Evolutionary conservation across 2,888 invertebrate species (phyloP).

Genomic region (Cerastis rubricosa): DNA sequence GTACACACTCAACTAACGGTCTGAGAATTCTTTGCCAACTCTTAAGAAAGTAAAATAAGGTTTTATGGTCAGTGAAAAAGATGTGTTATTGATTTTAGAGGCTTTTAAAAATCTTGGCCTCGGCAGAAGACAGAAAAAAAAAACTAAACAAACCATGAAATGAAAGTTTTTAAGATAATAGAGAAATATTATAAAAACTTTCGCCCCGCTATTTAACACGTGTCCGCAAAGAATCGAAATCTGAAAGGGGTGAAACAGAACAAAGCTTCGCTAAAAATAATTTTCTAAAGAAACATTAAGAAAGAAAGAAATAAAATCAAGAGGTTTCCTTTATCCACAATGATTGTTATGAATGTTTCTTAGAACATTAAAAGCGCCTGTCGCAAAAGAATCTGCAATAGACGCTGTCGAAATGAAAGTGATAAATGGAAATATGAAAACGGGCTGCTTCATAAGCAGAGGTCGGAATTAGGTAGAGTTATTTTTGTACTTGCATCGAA

Average conservation of each 20-base stretch:
- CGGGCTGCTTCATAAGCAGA: conserved; percentile 13
- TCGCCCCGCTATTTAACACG: not conserved
- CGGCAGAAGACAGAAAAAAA: not conserved
- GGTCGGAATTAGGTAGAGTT: too few relatives aligned
- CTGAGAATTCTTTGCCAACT: conserved; percentile 35
- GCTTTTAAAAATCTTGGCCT: not conserved
- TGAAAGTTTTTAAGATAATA: not conserved
- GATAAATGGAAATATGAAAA: conserved; percentile 30
- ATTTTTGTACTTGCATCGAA: too few relatives aligned
- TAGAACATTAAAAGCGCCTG: conserved; percentile 23
- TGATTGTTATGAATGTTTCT: conserved; percentile 16
- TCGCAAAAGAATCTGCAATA: conserved; percentile 44
- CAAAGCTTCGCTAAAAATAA: not conserved
- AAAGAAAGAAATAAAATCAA: conserved; percentile 9
- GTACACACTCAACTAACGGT: conserved; percentile 31
- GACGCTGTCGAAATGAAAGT: conserved; percentile 27
- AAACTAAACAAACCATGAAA: not conserved
- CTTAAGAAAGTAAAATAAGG: not conserved
- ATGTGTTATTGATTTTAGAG: not conserved
- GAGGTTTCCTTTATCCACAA: not conserved
- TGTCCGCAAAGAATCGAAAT: not conserved
- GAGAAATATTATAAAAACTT: not conserved
- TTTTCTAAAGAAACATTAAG: not conserved
- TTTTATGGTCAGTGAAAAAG: not conserved
- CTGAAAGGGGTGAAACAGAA: conserved; percentile 21